Base-by-base conservation (phyloP, 2,888 invertebrate species). In the Penaeus monodon region DNA sequence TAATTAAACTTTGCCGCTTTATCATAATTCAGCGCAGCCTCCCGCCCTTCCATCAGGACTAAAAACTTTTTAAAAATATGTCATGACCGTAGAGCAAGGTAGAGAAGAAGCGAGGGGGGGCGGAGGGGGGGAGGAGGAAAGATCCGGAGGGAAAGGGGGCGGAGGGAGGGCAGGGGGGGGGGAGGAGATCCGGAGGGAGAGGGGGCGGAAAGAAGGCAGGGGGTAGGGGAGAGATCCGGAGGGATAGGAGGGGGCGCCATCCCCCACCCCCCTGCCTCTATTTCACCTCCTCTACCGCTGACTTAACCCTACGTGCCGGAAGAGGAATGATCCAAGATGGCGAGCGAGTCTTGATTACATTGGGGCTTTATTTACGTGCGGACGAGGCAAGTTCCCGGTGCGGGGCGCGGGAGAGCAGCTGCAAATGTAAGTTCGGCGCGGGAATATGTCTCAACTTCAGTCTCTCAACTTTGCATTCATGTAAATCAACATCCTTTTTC, bases 381-480 rank as follows among this genome's bases (percentile, higher is more conserved):
- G 73, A 73, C 73, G 73, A 73, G 73, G 73, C 27, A 73, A 73
- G 73, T 73, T 73, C 57, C 57, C 57, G 57, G 73, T 22, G 73
- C 38, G 22, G 33, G 29, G 73, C 22, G 38, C 33, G 73, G 73
- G 38, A 73, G n/a, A 73, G 38, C 73, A 38, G 33, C 73, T 38
- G 73, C 73, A 73, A 73, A 73, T 73, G 73, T 29, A 73, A 73
- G 73, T 38, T 38, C 33, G 33, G 38, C 29, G 33, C 17, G 24
- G 38, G 73, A 27, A 73, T 73, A 73, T 73, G 73, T 73, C 73
- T 73, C 73, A 73, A 73, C 73, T 73, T 73, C 73, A 38, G 73
- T 38, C 73, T 73, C 33, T 73, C 33, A 73, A 73, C 73, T 22
- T 38, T 38, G 38, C 73, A 73, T 73, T 73, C 73, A 73, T 73